Percentiles rank a stretch among this genome's conserved stretches.
Conservation (phyloP, 2,888 invertebrate genomes). For the Dryadula phaetusa region DNA sequence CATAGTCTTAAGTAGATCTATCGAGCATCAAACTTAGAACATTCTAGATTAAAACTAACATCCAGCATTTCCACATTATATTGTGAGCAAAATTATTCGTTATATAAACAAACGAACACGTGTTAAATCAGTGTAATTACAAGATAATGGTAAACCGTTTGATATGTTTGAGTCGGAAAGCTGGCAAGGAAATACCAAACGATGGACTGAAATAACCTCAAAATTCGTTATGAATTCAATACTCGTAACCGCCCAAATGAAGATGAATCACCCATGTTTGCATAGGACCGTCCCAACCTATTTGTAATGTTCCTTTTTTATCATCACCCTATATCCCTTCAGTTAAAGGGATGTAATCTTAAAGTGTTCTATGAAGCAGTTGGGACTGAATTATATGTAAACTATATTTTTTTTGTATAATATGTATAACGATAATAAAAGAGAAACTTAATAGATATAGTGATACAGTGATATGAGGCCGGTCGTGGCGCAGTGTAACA, state of each 20-base stretch:
- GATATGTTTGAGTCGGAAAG: constrained; percentile 10
- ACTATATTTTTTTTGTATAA: no score
- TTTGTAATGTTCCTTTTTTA: constrained; percentile 46
- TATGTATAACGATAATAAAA: no score
- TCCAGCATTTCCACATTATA: neutral
- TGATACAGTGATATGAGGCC: no score
- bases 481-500: no score
- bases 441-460: no score
- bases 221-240: constrained; percentile 43
- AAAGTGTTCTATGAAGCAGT: constrained; percentile 26
- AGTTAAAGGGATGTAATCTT: constrained; percentile 36
- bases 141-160: constrained; percentile 4
- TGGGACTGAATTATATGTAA: neutral
- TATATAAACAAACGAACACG: constrained; percentile 6
- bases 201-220: constrained; percentile 21
- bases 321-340: constrained; percentile 32
- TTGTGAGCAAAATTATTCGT: constrained; percentile 7
- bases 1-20: neutral
- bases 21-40: neutral
- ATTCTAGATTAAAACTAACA: constrained; percentile 1
- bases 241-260: constrained; percentile 41
- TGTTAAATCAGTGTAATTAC: constrained; percentile 11
- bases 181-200: constrained; percentile 10
- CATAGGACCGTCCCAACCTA: constrained; percentile 43
- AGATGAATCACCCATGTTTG: constrained; percentile 46